Evolutionary conservation across 2,113 vertebrate genomes (phyloP).

Genomic region (Istiophorus platypterus): DNA sequence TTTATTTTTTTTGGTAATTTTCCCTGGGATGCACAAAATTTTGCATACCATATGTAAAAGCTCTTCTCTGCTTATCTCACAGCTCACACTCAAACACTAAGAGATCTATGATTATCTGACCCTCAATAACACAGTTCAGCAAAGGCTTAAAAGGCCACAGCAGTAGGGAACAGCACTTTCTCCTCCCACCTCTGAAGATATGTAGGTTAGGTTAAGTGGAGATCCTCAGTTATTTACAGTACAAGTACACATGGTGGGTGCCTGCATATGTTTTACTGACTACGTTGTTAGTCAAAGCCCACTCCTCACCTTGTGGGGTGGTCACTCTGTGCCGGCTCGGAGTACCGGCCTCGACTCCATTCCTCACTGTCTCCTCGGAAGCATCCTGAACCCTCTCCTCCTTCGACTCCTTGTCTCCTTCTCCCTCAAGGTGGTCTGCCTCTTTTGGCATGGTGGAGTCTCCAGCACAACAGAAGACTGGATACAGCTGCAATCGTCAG

Average conservation of each 20-base stretch:
- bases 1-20: no score
- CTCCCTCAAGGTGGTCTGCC: conserved; percentile 78
- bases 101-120: no score
- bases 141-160: not conserved
- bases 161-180: not conserved
- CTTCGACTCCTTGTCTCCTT: conserved; percentile 79
- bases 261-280: not conserved
- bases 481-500: not conserved
- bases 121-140: not conserved
- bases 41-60: not conserved
- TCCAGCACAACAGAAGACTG: conserved; percentile 5
- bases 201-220: not conserved
- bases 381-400: conserved; percentile 72
- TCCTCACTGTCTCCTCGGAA: conserved; percentile 80
- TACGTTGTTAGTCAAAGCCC: not conserved
- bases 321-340: conserved; percentile 81
- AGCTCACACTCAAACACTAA: not conserved
- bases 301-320: conserved; percentile 86
- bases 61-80: not conserved
- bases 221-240: not conserved
- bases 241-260: not conserved
- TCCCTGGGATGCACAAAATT: not conserved
- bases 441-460: conserved; percentile 88
- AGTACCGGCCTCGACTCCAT: conserved; percentile 79
- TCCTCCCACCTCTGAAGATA: not conserved